Percentiles rank a stretch among this genome's conserved stretches.
Conservation (phyloP, 2,888 invertebrate species). For the Eristalis tenax region DNA sequence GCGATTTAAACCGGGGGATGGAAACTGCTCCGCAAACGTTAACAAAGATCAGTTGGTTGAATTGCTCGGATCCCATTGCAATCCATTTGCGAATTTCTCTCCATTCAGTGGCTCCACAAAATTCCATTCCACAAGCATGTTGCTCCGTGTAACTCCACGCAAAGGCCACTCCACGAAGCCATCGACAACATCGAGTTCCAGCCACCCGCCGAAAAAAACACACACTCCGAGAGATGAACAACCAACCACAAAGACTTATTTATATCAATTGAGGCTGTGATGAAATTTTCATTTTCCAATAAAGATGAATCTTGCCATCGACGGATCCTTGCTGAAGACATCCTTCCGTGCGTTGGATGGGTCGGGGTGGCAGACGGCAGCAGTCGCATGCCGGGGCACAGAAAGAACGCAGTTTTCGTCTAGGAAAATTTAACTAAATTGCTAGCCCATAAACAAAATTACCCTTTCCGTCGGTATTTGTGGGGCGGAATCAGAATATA, state of each 20-base stretch:
- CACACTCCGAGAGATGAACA: background rate
- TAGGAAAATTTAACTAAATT: slow-evolving; percentile 2
- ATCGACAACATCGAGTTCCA: background rate
- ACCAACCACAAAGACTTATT: background rate
- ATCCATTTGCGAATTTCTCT: background rate
- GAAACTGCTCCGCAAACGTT: background rate
- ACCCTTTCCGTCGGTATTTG: background rate
- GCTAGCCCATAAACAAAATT: background rate
- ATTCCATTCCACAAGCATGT: background rate
- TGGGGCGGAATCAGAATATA: background rate
- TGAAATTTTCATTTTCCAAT: slow-evolving; percentile 9
- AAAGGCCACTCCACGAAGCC: background rate
- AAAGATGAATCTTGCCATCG: slow-evolving; percentile 7
- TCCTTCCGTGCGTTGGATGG: background rate
- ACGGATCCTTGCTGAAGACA: background rate
- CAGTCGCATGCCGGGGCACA: background rate
- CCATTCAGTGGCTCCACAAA: background rate
- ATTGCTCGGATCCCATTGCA: background rate
- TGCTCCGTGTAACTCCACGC: background rate
- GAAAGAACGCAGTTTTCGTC: background rate
- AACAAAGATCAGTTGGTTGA: background rate
- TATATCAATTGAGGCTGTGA: background rate
- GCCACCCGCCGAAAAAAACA: background rate
- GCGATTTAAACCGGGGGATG: background rate
- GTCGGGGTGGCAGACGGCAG: background rate